phyloP scores from a whole-genome alignment of 1,140 invertebrate genomes.

The Tigriopus japonicus region DNA sequence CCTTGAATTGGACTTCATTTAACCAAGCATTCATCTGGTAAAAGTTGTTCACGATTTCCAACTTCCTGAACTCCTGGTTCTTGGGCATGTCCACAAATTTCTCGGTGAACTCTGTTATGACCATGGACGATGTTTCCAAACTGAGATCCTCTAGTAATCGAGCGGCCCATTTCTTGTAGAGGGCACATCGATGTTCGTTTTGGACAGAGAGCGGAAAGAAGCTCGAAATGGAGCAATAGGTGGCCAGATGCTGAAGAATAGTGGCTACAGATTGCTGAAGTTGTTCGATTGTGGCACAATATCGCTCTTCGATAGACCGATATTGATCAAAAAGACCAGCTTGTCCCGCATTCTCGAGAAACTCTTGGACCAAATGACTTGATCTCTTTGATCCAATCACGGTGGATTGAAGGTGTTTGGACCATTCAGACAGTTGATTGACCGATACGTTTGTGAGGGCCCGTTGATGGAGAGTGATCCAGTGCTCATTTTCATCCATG shows the following conservation, averaged over 20 bases:
- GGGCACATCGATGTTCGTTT: background rate
- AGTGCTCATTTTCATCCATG: conserved; percentile 14
- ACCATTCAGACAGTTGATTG: background rate
- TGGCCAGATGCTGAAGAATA: background rate
- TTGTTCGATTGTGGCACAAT: background rate
- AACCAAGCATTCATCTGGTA: too few relatives aligned
- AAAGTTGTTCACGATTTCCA: too few relatives aligned
- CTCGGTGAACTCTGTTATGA: background rate
- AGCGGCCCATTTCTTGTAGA: background rate
- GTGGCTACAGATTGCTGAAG: background rate
- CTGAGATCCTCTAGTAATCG: background rate
- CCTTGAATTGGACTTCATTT: too few relatives aligned
- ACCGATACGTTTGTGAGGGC: background rate
- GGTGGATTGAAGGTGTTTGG: conserved; percentile 23
- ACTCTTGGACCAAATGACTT: background rate
- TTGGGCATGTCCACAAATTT: background rate
- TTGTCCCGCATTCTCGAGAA: conserved; percentile 18
- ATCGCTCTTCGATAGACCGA: background rate
- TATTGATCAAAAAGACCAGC: conserved; percentile 20
- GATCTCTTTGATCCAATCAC: conserved; percentile 16
- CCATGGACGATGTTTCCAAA: background rate
- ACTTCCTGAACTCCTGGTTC: too few relatives aligned
- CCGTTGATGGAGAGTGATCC: background rate
- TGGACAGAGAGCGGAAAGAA: background rate
- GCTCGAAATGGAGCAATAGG: background rate